These are phyloP conservation scores for Saxidomus purpurata DNA, from an alignment of 1,140 invertebrate genomes.

Conservation along the genomic window DNA sequence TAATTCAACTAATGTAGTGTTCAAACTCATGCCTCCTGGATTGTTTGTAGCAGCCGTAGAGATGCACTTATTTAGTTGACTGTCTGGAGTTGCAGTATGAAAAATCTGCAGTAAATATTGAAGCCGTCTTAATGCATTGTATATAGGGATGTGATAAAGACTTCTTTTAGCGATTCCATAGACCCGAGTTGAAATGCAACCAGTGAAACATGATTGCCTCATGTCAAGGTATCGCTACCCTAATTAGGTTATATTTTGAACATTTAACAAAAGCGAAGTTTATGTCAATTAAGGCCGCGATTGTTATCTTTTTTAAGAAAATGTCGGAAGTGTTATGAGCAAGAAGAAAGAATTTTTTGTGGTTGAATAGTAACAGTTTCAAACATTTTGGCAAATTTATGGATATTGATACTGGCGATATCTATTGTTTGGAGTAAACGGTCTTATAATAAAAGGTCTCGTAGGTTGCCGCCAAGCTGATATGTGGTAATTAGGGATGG, in stretches of 20 bases:
- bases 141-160: too few species aligned
- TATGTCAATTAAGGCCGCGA: neutral
- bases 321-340: slow-evolving; percentile 33
- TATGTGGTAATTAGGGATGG: slow-evolving; percentile 29
- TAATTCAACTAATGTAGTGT: too few species aligned
- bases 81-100: too few species aligned
- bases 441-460: slow-evolving; percentile 15
- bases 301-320: slow-evolving; percentile 15
- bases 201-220: too few species aligned
- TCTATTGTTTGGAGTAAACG: slow-evolving; percentile 16
- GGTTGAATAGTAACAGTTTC: slow-evolving; percentile 33
- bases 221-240: too few species aligned
- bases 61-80: too few species aligned
- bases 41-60: too few species aligned
- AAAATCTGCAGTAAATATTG: too few species aligned
- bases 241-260: neutral
- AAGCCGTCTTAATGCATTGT: too few species aligned
- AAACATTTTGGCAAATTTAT: slow-evolving; percentile 35
- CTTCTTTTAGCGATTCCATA: too few species aligned
- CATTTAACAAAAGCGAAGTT: neutral
- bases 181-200: too few species aligned
- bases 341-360: slow-evolving; percentile 56
- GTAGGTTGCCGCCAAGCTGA: neutral
- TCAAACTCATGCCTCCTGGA: too few species aligned
- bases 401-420: neutral